Evolutionary conservation across 2,888 invertebrate genomes (phyloP), one percentile per base, ranked within the genome.

Genomic region (Heterodera filipjevi): DNA sequence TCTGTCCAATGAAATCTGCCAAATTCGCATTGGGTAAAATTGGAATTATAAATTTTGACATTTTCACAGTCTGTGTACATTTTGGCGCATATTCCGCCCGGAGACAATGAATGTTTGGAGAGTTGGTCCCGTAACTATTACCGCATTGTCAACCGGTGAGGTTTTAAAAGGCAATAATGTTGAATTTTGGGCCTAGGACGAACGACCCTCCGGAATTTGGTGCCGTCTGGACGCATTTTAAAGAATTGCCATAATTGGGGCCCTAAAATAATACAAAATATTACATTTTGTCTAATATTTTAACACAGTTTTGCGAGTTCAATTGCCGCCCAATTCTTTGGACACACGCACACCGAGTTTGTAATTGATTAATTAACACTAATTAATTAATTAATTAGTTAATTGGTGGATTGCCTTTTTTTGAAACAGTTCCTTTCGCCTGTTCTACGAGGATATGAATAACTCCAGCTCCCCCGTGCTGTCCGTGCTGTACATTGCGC

Each of bases 341-440:
- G 96, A 0, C 96, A 96, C 89, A 96, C 95, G 8, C 96, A 96
- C 91, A 94, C 92, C 87, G 96, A 96, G 59, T 59, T n/a, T n/a
- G n/a, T n/a, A n/a, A n/a, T n/a, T n/a, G n/a, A n/a, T n/a, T n/a
- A n/a, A n/a, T n/a, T n/a, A n/a, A n/a, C n/a, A n/a, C n/a, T n/a
- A n/a, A n/a, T n/a, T n/a, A n/a, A n/a, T n/a, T n/a, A n/a, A n/a
- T n/a, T n/a, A n/a, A n/a, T n/a, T n/a, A n/a, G n/a, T n/a, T n/a
- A n/a, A n/a, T n/a, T n/a, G n/a, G n/a, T n/a, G n/a, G n/a, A n/a
- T n/a, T n/a, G n/a, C n/a, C n/a, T n/a, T 49, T 49, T 49, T 49
- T 19, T 19, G 0, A 14, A 49, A 49, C 14, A 59, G 59, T 68
- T 68, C 95, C 90, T 95, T 95, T 80, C 85, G 86, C 12, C 92